These are phyloP conservation scores for Pheosia gnoma DNA, from an alignment of 2,888 invertebrate genomes.

Conservation along the genomic window DNA sequence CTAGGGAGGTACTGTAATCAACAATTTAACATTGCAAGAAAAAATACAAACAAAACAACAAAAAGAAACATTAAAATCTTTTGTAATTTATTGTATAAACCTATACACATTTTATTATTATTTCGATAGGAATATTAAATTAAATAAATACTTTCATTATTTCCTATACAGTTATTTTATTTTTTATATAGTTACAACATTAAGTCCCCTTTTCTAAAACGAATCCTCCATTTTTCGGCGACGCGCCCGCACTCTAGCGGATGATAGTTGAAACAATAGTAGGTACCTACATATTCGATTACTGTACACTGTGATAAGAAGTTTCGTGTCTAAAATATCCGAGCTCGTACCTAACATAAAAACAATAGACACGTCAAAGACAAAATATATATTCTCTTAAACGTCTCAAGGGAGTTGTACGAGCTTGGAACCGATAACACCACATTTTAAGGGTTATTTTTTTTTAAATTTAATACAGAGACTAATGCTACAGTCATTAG, in stretches of 20 bases:
- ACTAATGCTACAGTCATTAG: slow-evolving; percentile 40
- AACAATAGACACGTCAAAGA: slow-evolving; percentile 16
- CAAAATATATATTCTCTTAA: slow-evolving; percentile 14
- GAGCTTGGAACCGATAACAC: slow-evolving; percentile 31
- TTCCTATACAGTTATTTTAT: no score
- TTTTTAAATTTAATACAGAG: slow-evolving; percentile 11
- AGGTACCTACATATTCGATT: slow-evolving; percentile 16
- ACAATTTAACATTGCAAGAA: no score
- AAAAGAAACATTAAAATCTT: no score
- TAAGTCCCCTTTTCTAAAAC: slow-evolving; percentile 4
- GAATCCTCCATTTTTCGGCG: slow-evolving; percentile 35
- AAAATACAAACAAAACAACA: no score
- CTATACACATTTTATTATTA: no score
- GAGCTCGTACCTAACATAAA: slow-evolving; percentile 27
- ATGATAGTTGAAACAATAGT: slow-evolving; percentile 27
- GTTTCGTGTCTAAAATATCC: slow-evolving; percentile 22
- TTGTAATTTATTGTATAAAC: no score
- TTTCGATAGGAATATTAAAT: no score
- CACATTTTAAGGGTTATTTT: background rate
- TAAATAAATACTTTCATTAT: no score
- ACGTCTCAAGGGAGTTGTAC: slow-evolving; percentile 9
- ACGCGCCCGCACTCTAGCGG: slow-evolving; percentile 63
- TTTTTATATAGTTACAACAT: no score
- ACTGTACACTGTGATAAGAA: slow-evolving; percentile 2
- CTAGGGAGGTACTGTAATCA: no score